These are phyloP conservation scores for Idaea straminata DNA, from an alignment of 2,888 invertebrate genomes.

Conservation along the genomic window DNA sequence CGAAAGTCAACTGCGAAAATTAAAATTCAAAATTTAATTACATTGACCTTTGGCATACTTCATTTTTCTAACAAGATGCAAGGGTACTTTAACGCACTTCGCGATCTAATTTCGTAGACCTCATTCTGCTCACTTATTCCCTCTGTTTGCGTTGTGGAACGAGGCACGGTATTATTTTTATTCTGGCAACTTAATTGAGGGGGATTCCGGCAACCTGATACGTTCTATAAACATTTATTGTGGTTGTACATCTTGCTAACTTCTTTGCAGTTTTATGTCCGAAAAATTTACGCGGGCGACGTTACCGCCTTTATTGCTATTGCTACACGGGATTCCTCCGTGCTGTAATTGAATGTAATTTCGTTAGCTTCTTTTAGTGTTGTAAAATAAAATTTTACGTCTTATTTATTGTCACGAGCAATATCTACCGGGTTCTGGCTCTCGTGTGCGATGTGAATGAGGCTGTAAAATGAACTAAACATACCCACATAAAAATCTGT, in stretches of 20 bases:
- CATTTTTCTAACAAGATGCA: constrained; percentile 52
- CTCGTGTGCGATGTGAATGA: constrained; percentile 12
- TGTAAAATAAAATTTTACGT: constrained; percentile 79
- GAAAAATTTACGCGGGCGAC: constrained; percentile 76
- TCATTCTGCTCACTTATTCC: constrained; percentile 77
- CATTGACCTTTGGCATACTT: constrained; percentile 50
- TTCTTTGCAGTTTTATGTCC: constrained; percentile 78
- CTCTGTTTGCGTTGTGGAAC: constrained; percentile 70
- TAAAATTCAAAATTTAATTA: constrained; percentile 69
- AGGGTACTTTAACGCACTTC: constrained; percentile 55
- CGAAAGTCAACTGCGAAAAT: constrained; percentile 43
- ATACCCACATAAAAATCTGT: constrained; percentile 14
- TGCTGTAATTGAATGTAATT: constrained; percentile 78
- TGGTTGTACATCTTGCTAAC: constrained; percentile 75
- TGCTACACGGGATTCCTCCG: constrained; percentile 59
- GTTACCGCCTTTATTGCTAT: constrained; percentile 70
- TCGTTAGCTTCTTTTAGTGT: constrained; percentile 75
- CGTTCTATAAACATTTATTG: constrained; percentile 76
- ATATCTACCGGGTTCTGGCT: constrained; percentile 43
- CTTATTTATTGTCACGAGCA: constrained; percentile 73
- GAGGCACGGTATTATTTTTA: constrained; percentile 62
- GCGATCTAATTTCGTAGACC: constrained; percentile 67
- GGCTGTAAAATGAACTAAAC: constrained; percentile 9
- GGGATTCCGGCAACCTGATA: constrained; percentile 26
- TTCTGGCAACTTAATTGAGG: constrained; percentile 64